Evolutionary conservation across 2,797 vertebrate genomes (phyloP), one percentile per base, ranked within the genome.

Genomic region (Poecilia velifera): DNA sequence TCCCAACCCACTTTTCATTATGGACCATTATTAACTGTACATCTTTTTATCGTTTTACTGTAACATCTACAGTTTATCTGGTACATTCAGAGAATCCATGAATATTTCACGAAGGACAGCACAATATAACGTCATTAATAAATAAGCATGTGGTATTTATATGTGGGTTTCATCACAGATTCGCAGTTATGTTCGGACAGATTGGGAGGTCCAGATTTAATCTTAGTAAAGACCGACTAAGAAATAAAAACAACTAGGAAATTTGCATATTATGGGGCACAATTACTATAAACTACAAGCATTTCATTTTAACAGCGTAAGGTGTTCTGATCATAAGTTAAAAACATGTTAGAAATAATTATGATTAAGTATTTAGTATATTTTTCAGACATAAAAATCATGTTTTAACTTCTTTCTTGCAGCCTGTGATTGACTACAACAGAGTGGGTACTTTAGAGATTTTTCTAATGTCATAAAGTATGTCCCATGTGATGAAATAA

Each of bases 91-190:
- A 59, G 14, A 55, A 39, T 46, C n/a, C 55, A 51, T 78, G 0
- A 74, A 75, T 46, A 51, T 28, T 78, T 53, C 20, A 72, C 43
- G 22, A 64, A 22, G n/a, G 41, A 71, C 22, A 41, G 47, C 72
- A 71, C 31, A 47, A 39, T 3, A 75, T 51, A 72, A 36, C 18
- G 0, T 43, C 57, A 75, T 46, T 72, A 78, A 78, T 68, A 39
- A 68, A 68, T 68, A 9, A 68, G 3, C 34, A 64, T 8, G 20
- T 68, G 64, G 22, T 68, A 25, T 20, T 68, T 22, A 41, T 68
- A 41, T 39, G 36, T 12, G 36, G 34, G 36, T 62, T 62, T 62
- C 57, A 62, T 34, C 1, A 1, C 14, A 62, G 57, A 62, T 62
- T 62, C 28, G 14, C 57, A 34, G 28, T 34, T 39, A 12, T 10